These are phyloP conservation scores for Brachionus rubens DNA, from an alignment of 1,140 invertebrate species.

Conservation along the genomic window DNA sequence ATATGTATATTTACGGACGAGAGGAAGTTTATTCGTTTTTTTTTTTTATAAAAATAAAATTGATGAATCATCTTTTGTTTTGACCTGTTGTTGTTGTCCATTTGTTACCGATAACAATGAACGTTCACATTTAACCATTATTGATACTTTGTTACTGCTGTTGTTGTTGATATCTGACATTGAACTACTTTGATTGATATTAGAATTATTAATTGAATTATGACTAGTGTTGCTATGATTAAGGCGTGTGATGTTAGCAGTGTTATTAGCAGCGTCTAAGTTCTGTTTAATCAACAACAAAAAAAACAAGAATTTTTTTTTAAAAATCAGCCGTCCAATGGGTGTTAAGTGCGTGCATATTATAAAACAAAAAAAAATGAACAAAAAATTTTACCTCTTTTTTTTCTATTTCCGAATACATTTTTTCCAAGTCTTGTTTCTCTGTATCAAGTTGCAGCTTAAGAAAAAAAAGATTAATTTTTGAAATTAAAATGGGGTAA, in stretches of 20 bases:
- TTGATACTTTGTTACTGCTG: neutral
- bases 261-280: conserved; percentile 28
- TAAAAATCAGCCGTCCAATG: neutral
- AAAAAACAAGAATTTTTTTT: conserved; percentile 7
- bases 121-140: conserved; percentile 24
- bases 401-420: conserved; percentile 20
- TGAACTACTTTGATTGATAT: neutral
- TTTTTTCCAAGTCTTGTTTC: conserved; percentile 36
- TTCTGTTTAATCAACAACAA: neutral
- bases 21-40: too few relatives aligned
- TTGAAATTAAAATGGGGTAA: neutral
- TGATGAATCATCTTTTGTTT: too few relatives aligned
- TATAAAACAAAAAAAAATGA: neutral
- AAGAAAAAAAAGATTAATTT: neutral
- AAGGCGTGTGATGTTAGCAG: conserved; percentile 35
- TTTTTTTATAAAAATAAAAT: conserved; percentile 36
- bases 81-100: neutral
- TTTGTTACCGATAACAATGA: neutral
- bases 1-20: conserved; percentile 22
- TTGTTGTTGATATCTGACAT: neutral
- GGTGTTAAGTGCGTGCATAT: neutral
- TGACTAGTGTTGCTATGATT: conserved; percentile 17
- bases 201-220: conserved; percentile 14
- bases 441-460: conserved; percentile 22
- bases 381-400: conserved; percentile 27